These are phyloP conservation scores for Catocala nupta DNA, from an alignment of 2,888 invertebrate genomes.

Conservation along the genomic window DNA sequence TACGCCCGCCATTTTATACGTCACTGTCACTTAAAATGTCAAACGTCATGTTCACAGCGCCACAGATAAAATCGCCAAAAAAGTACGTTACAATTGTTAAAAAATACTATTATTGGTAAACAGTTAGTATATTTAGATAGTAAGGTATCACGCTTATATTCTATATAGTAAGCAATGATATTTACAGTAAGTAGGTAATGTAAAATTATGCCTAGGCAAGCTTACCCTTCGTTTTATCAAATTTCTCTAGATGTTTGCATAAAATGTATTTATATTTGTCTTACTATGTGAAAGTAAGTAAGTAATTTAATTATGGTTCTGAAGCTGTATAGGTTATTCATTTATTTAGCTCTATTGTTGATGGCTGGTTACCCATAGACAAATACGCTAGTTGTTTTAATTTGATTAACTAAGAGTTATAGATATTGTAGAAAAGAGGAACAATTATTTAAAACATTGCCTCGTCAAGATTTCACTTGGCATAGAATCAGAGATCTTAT, in stretches of 20 bases:
- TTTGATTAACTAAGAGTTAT: too few relatives aligned
- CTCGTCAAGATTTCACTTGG: background rate
- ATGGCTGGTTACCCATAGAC: too few relatives aligned
- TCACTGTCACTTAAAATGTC: background rate
- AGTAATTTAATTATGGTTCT: too few relatives aligned
- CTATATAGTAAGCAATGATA: conserved; percentile 3
- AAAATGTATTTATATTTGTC: too few relatives aligned
- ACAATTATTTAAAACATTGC: too few relatives aligned
- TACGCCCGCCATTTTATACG: background rate
- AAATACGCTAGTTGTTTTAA: too few relatives aligned
- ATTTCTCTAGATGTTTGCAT: background rate
- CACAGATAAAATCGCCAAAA: background rate
- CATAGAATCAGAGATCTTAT: conserved; percentile 13
- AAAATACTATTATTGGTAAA: conserved; percentile 3
- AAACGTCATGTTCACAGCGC: background rate
- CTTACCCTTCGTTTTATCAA: background rate
- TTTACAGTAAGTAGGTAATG: conserved; percentile 2
- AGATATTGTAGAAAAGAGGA: too few relatives aligned
- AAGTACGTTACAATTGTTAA: background rate
- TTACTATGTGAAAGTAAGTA: too few relatives aligned
- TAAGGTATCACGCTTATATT: conserved; percentile 1
- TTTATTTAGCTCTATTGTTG: too few relatives aligned
- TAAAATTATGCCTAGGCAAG: background rate
- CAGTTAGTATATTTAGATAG: background rate
- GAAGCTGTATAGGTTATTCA: too few relatives aligned